These are phyloP conservation scores for Peromyscus leucopus DNA, from an alignment of 2,113 vertebrate species.

Conservation along the genomic window DNA sequence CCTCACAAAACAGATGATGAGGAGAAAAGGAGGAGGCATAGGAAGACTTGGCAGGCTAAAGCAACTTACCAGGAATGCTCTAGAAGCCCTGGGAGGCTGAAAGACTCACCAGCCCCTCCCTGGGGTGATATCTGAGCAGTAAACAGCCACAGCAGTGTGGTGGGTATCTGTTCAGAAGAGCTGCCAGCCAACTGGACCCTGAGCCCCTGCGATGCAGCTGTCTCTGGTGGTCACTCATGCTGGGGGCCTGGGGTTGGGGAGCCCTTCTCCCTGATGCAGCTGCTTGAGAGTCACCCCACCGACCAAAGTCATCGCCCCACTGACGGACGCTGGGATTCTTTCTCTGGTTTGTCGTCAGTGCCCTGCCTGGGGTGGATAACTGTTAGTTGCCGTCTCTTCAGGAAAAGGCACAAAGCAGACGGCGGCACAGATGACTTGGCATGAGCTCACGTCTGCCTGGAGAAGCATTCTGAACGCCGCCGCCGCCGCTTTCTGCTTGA, in stretches of 20 bases:
- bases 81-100: background rate
- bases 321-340: fast-evolving
- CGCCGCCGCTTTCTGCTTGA: background rate
- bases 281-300: background rate
- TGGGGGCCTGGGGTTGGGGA: no score
- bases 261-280: background rate
- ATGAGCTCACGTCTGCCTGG: background rate
- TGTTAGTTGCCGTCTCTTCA: background rate
- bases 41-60: background rate
- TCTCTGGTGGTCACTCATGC: background rate
- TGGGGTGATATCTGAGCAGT: background rate
- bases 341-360: background rate
- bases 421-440: background rate
- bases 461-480: background rate
- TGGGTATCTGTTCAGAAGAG: background rate
- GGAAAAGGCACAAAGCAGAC: background rate
- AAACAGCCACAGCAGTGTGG: background rate
- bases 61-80: background rate
- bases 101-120: background rate
- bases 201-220: background rate
- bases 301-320: background rate
- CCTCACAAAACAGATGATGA: background rate
- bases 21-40: background rate
- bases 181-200: background rate
- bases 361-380: background rate